Evolutionary conservation across 2,888 invertebrate genomes (phyloP), one percentile per base, ranked within the genome.

Genomic region (Drosophila multiciliata): DNA sequence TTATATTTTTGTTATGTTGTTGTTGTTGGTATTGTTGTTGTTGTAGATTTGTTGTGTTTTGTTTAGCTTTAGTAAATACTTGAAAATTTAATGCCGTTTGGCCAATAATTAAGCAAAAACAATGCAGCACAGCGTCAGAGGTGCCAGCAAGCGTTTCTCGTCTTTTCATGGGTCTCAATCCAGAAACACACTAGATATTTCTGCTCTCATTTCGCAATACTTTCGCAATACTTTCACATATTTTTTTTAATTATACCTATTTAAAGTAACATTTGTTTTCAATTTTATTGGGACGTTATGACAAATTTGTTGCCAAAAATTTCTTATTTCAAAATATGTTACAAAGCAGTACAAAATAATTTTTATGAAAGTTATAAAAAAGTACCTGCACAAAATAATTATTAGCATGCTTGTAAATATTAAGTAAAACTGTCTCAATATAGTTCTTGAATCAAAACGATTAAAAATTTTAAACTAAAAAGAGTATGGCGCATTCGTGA

Each of bases 81-180:
- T 85, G 89, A 85, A 83, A 89, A 89, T 87, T 85, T 83, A 85
- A 85, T 85, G 85, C 85, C 85, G 73, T 87, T 85, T 88, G 81
- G 83, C 76, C 78, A 88, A 85, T 85, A 85, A 85, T 88, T 88
- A 85, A 86, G 81, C 76, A 76, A 74, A 78, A 86, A 81, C 87
- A 86, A 73, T 76, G 71, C 53, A 60, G 53, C 48, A 23, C 35
- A 53, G 57, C 49, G 35, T 36, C 36, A 35, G 35, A 38, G 50
- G 1, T 61, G 66, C 66, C 50, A 49, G 64, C 50, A 11, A 40
- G 54, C 55, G 60, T 38, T 70, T 40, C 2, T 58, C 40, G 26
- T 15, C 26, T 53, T 54, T 57, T 61, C 57, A 75, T 69, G 48
- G 58, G 60, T 66, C 66, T 50, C 62, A 36, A 26, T 23, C 20